Evolutionary conservation across 2,888 invertebrate species (phyloP).

Genomic region (Phalera bucephala): DNA sequence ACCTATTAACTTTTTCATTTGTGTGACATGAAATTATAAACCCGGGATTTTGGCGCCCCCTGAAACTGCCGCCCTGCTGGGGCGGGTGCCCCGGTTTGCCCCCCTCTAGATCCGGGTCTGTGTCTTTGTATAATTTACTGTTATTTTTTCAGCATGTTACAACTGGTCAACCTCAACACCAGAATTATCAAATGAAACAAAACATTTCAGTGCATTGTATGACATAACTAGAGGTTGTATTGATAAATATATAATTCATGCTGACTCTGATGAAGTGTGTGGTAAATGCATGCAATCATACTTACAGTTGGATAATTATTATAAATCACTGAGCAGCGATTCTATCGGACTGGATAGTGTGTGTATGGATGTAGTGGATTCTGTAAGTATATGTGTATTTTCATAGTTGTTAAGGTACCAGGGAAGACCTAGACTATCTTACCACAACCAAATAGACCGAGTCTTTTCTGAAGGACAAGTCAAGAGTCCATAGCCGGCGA

Average conservation of each 20-base stretch:
- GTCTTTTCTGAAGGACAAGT: too few species aligned
- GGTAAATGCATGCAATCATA: slow-evolving; percentile 80
- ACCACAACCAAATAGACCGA: too few species aligned
- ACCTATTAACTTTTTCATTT: too few species aligned
- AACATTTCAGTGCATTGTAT: slow-evolving; percentile 70
- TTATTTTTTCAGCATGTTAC: slow-evolving; percentile 84
- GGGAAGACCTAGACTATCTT: too few species aligned
- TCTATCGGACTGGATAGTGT: slow-evolving; percentile 82
- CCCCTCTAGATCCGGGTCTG: too few species aligned
- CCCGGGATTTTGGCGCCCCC: too few species aligned
- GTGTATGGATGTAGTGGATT: slow-evolving; percentile 87
- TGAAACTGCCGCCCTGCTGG: too few species aligned
- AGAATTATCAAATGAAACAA: slow-evolving; percentile 73
- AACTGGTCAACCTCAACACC: slow-evolving; percentile 65
- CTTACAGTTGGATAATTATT: slow-evolving; percentile 79
- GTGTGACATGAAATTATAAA: too few species aligned
- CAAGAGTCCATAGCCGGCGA: too few species aligned
- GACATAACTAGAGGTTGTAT: slow-evolving; percentile 73
- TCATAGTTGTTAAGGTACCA: too few species aligned
- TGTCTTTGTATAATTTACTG: too few species aligned
- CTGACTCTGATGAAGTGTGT: slow-evolving; percentile 68
- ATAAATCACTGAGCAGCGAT: slow-evolving; percentile 80
- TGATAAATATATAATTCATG: slow-evolving; percentile 39
- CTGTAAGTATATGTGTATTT: slow-evolving; percentile 76
- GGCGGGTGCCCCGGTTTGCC: too few species aligned